Evolutionary conservation across 2,113 vertebrate species (phyloP).

Genomic region (Dipodomys ordii): DNA sequence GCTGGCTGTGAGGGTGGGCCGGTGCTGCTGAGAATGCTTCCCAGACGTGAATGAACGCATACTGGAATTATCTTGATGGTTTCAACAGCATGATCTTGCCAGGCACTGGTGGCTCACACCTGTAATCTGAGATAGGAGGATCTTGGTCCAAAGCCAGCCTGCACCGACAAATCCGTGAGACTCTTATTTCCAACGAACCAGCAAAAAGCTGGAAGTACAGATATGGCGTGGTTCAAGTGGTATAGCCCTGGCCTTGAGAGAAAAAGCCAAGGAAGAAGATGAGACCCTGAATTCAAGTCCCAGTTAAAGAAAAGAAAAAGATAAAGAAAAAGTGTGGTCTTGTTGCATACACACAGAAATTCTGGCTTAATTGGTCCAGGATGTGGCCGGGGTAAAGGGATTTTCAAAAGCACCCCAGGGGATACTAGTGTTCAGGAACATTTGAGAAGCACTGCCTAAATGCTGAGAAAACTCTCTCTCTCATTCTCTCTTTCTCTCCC

Average conservation of each 20-base stretch:
- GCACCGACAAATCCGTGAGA: too few species aligned
- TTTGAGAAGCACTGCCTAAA: neutral
- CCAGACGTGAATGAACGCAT: neutral
- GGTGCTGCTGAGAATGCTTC: neutral
- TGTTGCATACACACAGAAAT: neutral
- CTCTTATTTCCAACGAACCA: too few species aligned
- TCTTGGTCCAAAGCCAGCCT: too few species aligned
- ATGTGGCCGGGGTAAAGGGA: neutral
- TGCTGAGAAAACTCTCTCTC: neutral
- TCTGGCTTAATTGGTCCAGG: neutral
- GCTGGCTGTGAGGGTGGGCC: accelerated
- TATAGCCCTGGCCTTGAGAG: too few species aligned
- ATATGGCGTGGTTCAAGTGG: too few species aligned
- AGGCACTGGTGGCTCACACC: too few species aligned
- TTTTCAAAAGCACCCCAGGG: neutral
- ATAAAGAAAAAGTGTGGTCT: neutral
- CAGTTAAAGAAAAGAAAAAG: too few species aligned
- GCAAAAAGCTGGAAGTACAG: too few species aligned
- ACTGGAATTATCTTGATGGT: neutral
- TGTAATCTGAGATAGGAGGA: too few species aligned
- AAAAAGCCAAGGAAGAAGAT: too few species aligned
- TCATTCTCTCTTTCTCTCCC: too few species aligned
- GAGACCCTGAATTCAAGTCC: too few species aligned
- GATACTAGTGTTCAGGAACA: neutral
- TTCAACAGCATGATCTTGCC: neutral